These are phyloP conservation scores for Chrysolophus pictus DNA, from an alignment of 2,797 vertebrate species.

Conservation along the genomic window DNA sequence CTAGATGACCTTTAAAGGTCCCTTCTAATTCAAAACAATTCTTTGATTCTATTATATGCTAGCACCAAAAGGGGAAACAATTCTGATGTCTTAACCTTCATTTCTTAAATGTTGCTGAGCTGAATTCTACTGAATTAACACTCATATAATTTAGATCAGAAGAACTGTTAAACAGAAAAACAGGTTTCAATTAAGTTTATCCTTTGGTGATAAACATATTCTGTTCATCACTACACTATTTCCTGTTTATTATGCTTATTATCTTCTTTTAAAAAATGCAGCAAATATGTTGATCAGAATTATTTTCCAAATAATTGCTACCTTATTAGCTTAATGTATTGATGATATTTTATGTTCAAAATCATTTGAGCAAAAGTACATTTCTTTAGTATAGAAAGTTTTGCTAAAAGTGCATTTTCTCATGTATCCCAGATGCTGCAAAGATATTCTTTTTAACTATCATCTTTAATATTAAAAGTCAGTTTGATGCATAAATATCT, in stretches of 20 bases:
- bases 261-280: neutral
- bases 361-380: neutral
- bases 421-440: neutral
- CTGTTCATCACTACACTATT: neutral
- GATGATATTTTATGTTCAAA: neutral
- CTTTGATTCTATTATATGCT: neutral
- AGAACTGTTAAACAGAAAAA: neutral
- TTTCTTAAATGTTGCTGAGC: neutral
- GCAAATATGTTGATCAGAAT: neutral
- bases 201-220: neutral
- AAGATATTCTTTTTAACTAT: neutral
- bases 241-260: neutral
- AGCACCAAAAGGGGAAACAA: rapidly evolving
- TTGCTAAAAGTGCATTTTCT: neutral
- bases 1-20: too few species aligned
- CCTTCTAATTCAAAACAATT: too few species aligned
- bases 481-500: neutral
- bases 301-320: neutral
- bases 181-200: neutral
- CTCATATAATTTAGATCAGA: neutral
- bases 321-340: neutral
- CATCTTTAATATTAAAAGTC: slow-evolving; percentile 9
- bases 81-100: neutral
- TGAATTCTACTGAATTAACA: neutral
- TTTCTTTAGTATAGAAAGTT: neutral